Conservation (phyloP, 1,140 invertebrate genomes). For the Drosophila santomea region DNA sequence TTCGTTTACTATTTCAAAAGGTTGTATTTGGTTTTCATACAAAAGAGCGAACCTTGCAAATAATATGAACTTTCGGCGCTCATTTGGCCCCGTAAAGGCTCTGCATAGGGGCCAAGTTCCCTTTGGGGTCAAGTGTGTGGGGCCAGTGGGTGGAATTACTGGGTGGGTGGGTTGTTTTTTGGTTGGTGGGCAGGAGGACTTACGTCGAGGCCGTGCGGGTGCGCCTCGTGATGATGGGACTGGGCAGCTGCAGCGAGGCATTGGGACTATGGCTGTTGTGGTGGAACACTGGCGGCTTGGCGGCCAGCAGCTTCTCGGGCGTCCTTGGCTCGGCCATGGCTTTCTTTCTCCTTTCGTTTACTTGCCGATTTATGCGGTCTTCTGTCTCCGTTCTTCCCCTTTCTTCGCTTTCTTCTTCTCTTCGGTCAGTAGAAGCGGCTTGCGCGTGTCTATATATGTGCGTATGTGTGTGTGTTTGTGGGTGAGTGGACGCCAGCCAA, state of each 20-base stretch:
- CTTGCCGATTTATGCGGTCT: slow-evolving; percentile 5
- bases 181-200: slow-evolving; percentile 66
- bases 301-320: slow-evolving; percentile 74
- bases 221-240: slow-evolving; percentile 91
- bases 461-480: background rate
- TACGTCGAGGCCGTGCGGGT: slow-evolving; percentile 92
- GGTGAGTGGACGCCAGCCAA: slow-evolving; percentile 68
- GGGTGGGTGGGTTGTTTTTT: background rate
- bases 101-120: background rate
- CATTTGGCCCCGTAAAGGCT: background rate
- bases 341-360: slow-evolving; percentile 8
- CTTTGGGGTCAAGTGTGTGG: slow-evolving; percentile 6
- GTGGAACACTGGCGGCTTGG: slow-evolving; percentile 72
- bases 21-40: no score
- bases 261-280: slow-evolving; percentile 79
- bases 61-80: background rate
- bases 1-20: no score
- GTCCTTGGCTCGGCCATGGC: slow-evolving; percentile 75
- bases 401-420: background rate
- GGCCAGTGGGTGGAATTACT: background rate
- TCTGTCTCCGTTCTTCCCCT: slow-evolving; percentile 9
- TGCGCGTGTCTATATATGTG: slow-evolving; percentile 14
- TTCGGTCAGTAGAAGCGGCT: slow-evolving; percentile 27
- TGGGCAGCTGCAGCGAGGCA: slow-evolving; percentile 88
- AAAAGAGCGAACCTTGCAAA: background rate